Conservation (phyloP, 2,797 vertebrate genomes). For the Anguilla anguilla region DNA sequence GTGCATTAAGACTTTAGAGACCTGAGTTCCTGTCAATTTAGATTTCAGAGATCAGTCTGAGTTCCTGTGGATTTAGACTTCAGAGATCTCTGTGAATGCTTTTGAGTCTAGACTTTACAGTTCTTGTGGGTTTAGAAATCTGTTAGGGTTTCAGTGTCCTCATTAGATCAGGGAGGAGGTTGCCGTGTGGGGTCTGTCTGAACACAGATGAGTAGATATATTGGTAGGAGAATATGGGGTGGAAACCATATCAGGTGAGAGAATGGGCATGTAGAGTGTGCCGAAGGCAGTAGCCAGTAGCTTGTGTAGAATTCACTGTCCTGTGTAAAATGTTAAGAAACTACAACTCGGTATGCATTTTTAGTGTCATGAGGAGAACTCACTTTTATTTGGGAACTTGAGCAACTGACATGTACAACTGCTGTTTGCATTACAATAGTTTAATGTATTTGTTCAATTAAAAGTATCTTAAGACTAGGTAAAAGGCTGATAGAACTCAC, state of each 20-base stretch:
- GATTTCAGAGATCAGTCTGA: not conserved
- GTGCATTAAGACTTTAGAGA: not conserved
- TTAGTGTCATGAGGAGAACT: not conserved
- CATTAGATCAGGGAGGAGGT: constrained; percentile 1
- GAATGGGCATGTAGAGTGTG: not conserved
- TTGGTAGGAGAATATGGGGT: constrained; percentile 18
- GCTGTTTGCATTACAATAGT: not conserved
- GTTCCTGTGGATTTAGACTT: too few species aligned
- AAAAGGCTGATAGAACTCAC: not conserved
- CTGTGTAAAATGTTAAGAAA: not conserved
- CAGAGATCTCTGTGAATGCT: not conserved
- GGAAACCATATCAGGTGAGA: constrained; percentile 14
- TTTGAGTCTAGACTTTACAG: not conserved
- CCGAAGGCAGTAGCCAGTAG: not conserved
- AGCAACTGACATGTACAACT: not conserved
- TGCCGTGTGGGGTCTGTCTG: constrained; percentile 15
- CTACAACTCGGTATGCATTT: not conserved
- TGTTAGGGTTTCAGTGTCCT: not conserved
- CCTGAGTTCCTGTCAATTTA: not conserved
- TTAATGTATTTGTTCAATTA: not conserved
- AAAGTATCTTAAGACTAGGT: not conserved
- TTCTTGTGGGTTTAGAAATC: not conserved
- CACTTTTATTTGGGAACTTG: not conserved
- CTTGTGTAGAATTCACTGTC: not conserved
- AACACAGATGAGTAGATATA: constrained; percentile 22